Conservation (phyloP, 2,113 vertebrate species). For the Dipodomys stephensi region DNA sequence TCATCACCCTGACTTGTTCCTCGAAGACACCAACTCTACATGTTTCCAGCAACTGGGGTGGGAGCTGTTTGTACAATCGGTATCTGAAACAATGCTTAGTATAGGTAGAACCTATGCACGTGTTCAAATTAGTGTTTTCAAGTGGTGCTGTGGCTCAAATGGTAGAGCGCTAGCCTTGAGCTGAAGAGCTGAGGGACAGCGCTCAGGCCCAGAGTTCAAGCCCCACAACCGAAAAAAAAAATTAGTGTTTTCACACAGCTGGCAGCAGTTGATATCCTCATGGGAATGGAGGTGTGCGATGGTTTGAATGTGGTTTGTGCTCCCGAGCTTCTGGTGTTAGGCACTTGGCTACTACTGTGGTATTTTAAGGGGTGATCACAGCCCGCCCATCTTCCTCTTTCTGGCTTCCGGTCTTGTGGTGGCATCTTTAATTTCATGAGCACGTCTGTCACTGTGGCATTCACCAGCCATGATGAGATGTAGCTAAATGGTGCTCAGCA, state of each 20-base stretch:
- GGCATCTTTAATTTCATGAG: not conserved
- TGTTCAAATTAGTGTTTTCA: too few relatives aligned
- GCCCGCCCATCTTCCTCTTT: not conserved
- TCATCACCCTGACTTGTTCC: not conserved
- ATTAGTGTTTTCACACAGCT: not conserved
- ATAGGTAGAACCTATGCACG: too few relatives aligned
- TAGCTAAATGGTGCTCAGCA: not conserved
- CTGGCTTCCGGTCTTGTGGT: not conserved
- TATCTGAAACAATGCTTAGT: not conserved
- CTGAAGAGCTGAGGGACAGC: too few relatives aligned
- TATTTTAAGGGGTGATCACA: not conserved
- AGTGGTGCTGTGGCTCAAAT: too few relatives aligned
- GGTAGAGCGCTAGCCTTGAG: too few relatives aligned
- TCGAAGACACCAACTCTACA: not conserved
- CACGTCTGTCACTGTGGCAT: not conserved
- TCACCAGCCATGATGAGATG: not conserved
- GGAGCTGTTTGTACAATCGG: not conserved
- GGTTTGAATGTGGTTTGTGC: not conserved
- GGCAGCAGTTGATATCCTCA: too few relatives aligned
- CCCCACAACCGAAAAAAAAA: too few relatives aligned
- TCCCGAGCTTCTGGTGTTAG: not conserved
- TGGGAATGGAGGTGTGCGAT: not conserved
- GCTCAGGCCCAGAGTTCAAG: too few relatives aligned
- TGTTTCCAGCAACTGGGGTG: not conserved
- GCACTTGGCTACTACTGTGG: not conserved